A percentile compares a stretch with the other conserved stretches of the same genome.
These are phyloP conservation scores for Sceliomorpha sp. DNA, from an alignment of 2,888 invertebrate species.

Conservation along the genomic window DNA sequence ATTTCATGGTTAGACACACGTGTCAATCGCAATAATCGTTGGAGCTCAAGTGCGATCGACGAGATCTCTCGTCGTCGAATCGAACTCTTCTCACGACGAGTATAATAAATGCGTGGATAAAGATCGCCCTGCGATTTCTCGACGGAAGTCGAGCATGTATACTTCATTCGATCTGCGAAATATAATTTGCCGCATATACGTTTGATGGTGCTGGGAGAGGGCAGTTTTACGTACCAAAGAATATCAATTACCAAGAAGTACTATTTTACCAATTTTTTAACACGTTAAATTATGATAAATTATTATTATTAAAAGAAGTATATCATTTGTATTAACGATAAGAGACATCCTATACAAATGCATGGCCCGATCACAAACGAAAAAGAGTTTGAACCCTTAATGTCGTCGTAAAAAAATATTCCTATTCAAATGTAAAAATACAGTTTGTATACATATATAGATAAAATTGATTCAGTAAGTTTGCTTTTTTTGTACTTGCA, in stretches of 20 bases:
- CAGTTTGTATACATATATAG: too few species aligned
- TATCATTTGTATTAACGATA: too few species aligned
- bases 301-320: conserved; percentile 6
- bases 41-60: conserved; percentile 17
- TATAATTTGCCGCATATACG: conserved; percentile 34
- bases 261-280: conserved; percentile 18
- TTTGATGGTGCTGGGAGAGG: conserved; percentile 24
- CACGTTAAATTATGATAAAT: conserved; percentile 34
- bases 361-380: too few species aligned
- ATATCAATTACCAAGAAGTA: conserved; percentile 41
- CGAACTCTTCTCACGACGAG: conserved; percentile 17
- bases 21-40: conserved; percentile 60
- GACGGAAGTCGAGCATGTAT: conserved; percentile 52
- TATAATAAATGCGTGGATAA: conserved; percentile 45
- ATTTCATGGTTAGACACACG: conserved; percentile 63
- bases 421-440: too few species aligned
- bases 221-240: conserved; percentile 32
- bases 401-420: too few species aligned
- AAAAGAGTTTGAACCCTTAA: too few species aligned
- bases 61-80: conserved; percentile 35
- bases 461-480: too few species aligned
- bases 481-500: too few species aligned
- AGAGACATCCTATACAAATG: too few species aligned
- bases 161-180: conserved; percentile 47
- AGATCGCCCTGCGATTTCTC: conserved; percentile 40